Evolutionary conservation across 1,140 invertebrate species (phyloP), one percentile per base, ranked within the genome.

Genomic region (Drosophila carrolli): DNA sequence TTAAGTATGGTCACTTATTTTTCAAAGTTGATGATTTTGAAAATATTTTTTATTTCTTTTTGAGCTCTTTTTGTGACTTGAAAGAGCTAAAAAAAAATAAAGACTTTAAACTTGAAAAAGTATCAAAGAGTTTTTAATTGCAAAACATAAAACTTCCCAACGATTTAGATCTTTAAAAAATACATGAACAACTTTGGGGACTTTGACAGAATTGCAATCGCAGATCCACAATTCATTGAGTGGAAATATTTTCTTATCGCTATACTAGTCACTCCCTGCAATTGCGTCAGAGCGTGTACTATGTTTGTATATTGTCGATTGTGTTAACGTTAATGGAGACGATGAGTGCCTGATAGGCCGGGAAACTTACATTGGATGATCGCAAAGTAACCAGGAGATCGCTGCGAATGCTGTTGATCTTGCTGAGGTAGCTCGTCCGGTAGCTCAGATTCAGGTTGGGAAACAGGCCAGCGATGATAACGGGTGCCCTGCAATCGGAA

Each of bases 401-500:
- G 71, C 72, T 91, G 58, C 90, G 74, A 50, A 91, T 91, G 54
- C 57, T 90, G 53, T 90, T 91, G 73, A 91, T 84, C 67, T 91
- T 91, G 29, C 78, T 75, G 10, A 91, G 59, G 37, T 82, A 88
- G 50, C 50, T 53, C 57, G 90, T 79, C 27, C 89, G 79, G 76
- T 91, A 91, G 75, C 75, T 86, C 37, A 91, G 80, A 71, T 92
- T 91, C 54, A 92, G 75, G 70, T 89, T 86, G 27, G 91, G 91
- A 84, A 92, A 92, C 55, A 92, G 73, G 43, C 79, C 67, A 48
- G 86, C 84, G 65, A 92, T 83, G 53, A 91, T 91, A 13, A 74
- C 75, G 9, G 88, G 78, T 29, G 88, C 90, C 78, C 91, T 92
- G 75, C 23, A 86, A 86, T 75, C 41, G 78, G 70, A 76, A 75